Evolutionary conservation across 2,113 vertebrate species (phyloP).

Genomic region (Nothocercus julius): DNA sequence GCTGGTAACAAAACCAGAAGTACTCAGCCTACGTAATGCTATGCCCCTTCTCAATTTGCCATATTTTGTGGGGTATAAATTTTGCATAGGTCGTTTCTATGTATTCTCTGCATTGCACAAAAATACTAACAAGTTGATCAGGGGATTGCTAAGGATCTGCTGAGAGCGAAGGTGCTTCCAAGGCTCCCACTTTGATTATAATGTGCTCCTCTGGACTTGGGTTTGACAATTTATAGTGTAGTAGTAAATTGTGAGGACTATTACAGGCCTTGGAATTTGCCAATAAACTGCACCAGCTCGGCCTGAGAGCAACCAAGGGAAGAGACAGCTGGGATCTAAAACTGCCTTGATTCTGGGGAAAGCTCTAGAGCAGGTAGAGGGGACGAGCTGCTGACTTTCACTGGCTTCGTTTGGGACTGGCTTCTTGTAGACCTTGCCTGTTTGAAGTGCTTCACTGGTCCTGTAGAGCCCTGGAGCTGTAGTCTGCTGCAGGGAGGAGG

Average conservation of each 20-base stretch:
- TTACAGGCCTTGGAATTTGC: neutral
- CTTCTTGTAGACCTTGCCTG: neutral
- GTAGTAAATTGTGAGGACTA: neutral
- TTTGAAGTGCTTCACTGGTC: neutral
- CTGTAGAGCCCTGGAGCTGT: neutral
- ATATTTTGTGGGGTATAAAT: slow-evolving; percentile 39
- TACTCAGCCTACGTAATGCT: neutral
- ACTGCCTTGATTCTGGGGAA: neutral
- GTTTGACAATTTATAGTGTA: neutral
- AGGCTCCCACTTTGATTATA: neutral
- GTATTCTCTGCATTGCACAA: neutral
- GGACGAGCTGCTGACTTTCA: neutral
- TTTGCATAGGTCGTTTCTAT: neutral
- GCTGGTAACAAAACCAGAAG: slow-evolving; percentile 33
- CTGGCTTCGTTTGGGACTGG: neutral
- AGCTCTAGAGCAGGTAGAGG: neutral
- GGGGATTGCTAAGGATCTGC: neutral
- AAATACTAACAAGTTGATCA: neutral
- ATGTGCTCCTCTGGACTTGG: neutral
- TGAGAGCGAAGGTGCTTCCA: neutral
- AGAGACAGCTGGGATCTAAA: neutral
- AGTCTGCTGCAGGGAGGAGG: neutral
- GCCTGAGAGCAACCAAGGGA: neutral
- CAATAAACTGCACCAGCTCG: neutral
- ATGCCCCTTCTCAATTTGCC: slow-evolving; percentile 38